Evolutionary conservation across 2,888 invertebrate species (phyloP), one percentile per base, ranked within the genome.

Genomic region (Calliopum simillimum): DNA sequence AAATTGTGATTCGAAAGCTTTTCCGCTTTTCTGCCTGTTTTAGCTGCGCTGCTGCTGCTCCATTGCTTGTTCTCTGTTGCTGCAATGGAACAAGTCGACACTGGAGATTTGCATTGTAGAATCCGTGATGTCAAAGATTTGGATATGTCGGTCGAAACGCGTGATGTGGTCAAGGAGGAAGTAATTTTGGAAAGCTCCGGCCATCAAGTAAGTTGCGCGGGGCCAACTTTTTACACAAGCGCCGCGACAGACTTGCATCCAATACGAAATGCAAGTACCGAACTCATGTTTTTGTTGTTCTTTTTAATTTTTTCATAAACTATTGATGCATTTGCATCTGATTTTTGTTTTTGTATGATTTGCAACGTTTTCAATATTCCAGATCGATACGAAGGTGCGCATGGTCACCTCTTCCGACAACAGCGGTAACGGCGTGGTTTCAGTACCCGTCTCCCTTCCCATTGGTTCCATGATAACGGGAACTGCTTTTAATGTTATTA

Each of bases 401-500:
- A 84, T 86, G 85, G 86, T 86, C 77, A 80, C 84, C 73, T 83
- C 86, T 62, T 80, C 83, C 69, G 83, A 84, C 71, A 84, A 82
- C 53, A 82, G 82, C 77, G 80, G 83, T 56, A 80, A 76, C 61
- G 74, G 78, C 59, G 82, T 85, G 70, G 85, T 86, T 33, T 84
- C 84, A 65, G 85, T 85, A 63, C 84, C 84, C 68, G 83, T 84
- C 33, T 83, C 85, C 62, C 85, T 94, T 80, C 94, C 94, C 41
- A 93, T 94, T 74, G 94, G 93, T 65, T 93, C 94, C 23, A 90
- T 95, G 81, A 93, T 95, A 82, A 89, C 93, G 67, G 92, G 92
- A 47, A 92, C 93, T 75, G 91, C 94, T 55, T 94, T 93, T 87
- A 95, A 94, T 88, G 94, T 94, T 81, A 94, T 95, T 85, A 93